Conservation (phyloP, 2,888 invertebrate species). For the Ypsolopha scabrella region DNA sequence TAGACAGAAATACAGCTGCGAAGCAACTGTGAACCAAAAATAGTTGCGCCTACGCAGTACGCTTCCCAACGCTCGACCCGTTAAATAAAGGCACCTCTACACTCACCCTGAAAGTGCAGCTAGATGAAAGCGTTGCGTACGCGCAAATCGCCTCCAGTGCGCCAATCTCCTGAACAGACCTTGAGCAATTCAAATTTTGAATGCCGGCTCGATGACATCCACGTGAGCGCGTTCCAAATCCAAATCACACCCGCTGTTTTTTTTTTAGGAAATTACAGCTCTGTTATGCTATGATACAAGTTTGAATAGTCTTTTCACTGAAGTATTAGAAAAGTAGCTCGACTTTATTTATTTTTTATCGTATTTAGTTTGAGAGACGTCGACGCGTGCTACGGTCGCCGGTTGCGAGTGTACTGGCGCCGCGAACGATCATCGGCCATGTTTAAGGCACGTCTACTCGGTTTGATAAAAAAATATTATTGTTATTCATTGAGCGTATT, state of each 20-base stretch:
- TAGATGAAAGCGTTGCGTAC: constrained; percentile 21
- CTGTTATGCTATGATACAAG: constrained; percentile 9
- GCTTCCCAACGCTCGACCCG: constrained; percentile 34
- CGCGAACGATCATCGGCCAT: constrained; percentile 40
- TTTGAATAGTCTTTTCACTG: constrained; percentile 7
- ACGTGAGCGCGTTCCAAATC: constrained; percentile 31
- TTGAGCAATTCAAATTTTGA: constrained; percentile 48
- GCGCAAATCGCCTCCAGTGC: constrained; percentile 34
- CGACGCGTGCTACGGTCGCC: constrained; percentile 44
- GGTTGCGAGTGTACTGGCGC: constrained; percentile 49
- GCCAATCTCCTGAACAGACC: constrained; percentile 35
- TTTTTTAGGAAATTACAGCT: constrained; percentile 17
- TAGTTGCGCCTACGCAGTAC: constrained; percentile 46
- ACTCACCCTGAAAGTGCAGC: constrained; percentile 51
- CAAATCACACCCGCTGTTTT: constrained; percentile 32
- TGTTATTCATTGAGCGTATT: constrained; percentile 26
- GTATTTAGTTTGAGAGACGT: constrained; percentile 15
- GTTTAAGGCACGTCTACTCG: constrained; percentile 52
- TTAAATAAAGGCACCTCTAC: constrained; percentile 50
- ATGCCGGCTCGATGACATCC: constrained; percentile 38
- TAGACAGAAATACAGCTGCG: constrained; percentile 42
- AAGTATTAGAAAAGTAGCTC: constrained; percentile 10
- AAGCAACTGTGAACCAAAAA: constrained; percentile 54
- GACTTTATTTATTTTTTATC: constrained; percentile 8
- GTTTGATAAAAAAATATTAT: constrained; percentile 36